Conservation (phyloP, 2,113 vertebrate species). For the Elanoides forficatus region DNA sequence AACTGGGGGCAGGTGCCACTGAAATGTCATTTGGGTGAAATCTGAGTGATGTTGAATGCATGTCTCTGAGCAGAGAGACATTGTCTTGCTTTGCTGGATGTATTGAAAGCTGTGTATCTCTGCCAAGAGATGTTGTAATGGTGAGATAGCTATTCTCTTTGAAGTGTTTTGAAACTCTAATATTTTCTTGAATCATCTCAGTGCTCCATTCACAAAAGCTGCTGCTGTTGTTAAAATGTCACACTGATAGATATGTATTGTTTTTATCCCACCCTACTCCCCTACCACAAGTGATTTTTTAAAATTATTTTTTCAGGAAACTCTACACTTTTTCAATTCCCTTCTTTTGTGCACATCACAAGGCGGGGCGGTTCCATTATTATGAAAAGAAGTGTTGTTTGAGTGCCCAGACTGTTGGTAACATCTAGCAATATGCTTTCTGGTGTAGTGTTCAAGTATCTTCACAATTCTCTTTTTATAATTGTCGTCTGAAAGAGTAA, state of each 20-base stretch:
- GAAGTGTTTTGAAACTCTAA: neutral
- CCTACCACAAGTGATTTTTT: neutral
- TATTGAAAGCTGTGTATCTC: neutral
- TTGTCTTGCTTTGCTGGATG: neutral
- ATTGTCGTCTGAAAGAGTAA: neutral
- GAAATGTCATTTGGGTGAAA: neutral
- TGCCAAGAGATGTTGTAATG: neutral
- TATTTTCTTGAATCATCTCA: neutral
- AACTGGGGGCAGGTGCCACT: neutral
- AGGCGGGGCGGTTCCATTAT: neutral
- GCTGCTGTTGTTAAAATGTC: neutral
- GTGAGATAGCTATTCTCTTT: neutral
- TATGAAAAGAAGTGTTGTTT: conserved; percentile 9
- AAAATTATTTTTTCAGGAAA: neutral
- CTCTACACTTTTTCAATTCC: neutral
- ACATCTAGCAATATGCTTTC: conserved; percentile 10
- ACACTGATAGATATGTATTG: neutral
- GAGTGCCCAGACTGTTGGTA: neutral
- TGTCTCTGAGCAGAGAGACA: neutral
- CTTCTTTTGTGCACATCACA: neutral
- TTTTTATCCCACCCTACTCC: neutral
- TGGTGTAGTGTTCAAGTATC: neutral
- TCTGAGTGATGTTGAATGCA: neutral
- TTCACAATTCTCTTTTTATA: neutral
- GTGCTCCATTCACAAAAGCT: neutral